phyloP scores from a whole-genome alignment of 2,888 invertebrate genomes.

The Colletes collaris region DNA sequence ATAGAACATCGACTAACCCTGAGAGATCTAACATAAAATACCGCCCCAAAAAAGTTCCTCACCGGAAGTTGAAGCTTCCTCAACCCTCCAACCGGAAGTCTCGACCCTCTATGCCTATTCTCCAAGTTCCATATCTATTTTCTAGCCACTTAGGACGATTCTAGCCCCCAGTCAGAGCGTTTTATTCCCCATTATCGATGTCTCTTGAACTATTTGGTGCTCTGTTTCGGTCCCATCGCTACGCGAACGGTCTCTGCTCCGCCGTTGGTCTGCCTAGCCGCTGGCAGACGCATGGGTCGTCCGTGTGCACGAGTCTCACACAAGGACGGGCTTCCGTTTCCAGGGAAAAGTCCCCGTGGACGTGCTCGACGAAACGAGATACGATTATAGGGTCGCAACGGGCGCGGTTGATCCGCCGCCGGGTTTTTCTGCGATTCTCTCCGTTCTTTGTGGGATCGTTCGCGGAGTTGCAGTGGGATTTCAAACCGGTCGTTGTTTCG shows the following conservation, averaged over 20 bases:
- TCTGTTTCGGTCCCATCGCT: not conserved
- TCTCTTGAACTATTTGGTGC: not conserved
- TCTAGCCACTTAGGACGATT: too few species aligned
- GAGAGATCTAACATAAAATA: too few species aligned
- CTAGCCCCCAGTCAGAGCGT: too few species aligned
- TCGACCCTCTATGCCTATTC: too few species aligned
- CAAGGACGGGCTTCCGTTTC: not conserved
- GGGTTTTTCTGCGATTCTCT: not conserved
- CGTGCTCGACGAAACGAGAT: slow-evolving; percentile 18
- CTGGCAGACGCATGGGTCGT: not conserved
- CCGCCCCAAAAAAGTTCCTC: too few species aligned
- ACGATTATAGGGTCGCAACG: slow-evolving; percentile 21
- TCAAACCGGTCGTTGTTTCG: not conserved
- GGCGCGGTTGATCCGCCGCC: not conserved
- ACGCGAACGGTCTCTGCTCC: not conserved
- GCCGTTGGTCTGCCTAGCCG: not conserved
- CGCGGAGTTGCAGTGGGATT: not conserved
- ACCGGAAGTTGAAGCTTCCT: too few species aligned
- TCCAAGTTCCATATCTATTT: too few species aligned
- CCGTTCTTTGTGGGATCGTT: not conserved
- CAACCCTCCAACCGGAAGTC: too few species aligned
- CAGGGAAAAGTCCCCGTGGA: slow-evolving; percentile 2
- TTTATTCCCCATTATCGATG: too few species aligned
- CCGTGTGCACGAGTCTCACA: not conserved
- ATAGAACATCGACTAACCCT: too few species aligned